Evolutionary conservation across 2,113 vertebrate genomes (phyloP).

Genomic region (Hippolais icterina): DNA sequence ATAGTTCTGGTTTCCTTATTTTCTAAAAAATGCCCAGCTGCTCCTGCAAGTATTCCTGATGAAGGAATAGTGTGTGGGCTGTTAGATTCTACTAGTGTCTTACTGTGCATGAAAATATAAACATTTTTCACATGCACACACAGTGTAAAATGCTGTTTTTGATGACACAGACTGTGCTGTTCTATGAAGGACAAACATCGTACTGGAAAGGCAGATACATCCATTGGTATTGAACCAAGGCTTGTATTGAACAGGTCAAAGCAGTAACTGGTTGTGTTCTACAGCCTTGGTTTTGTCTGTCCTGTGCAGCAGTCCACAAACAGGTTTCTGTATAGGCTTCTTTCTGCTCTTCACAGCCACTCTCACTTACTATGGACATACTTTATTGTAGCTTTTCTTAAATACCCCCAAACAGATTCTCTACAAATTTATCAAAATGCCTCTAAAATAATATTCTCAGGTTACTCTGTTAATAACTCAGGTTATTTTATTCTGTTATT

Average conservation of each 20-base stretch:
- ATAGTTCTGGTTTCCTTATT: neutral
- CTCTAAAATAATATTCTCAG: neutral
- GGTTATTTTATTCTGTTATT: neutral
- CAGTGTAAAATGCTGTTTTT: neutral
- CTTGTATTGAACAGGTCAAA: neutral
- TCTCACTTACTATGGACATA: neutral
- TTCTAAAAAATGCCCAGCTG: neutral
- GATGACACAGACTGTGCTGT: neutral
- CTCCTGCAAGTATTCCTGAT: neutral
- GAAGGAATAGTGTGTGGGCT: neutral
- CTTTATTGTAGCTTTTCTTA: neutral
- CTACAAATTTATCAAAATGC: neutral
- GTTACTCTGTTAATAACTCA: neutral
- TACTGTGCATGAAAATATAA: neutral
- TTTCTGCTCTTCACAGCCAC: neutral
- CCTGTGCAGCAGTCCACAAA: neutral
- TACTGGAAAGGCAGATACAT: neutral
- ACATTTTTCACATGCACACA: neutral
- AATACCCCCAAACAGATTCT: neutral
- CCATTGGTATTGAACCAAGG: neutral
- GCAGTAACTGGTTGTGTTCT: neutral
- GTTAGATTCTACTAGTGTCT: neutral
- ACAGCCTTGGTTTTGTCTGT: neutral
- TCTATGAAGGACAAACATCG: neutral
- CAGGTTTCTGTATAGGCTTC: neutral